Evolutionary conservation across 2,113 vertebrate genomes (phyloP).

Genomic region (Vimba vimba): DNA sequence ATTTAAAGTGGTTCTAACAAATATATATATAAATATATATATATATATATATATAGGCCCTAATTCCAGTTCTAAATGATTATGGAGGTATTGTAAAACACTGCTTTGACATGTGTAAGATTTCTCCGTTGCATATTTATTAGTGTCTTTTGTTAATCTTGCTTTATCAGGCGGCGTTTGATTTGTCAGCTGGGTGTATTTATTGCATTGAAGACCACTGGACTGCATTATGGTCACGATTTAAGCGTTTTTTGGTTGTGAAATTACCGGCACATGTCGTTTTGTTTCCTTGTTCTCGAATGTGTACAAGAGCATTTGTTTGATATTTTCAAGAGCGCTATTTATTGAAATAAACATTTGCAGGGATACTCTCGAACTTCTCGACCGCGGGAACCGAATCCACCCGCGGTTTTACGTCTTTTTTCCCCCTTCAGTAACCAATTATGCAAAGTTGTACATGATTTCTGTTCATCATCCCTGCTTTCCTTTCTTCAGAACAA

Average conservation of each 20-base stretch:
- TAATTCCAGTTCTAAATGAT: not conserved
- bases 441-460: constrained; percentile 42
- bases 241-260: constrained; percentile 32
- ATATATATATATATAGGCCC: not conserved
- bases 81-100: constrained; percentile 7
- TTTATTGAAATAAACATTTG: constrained; percentile 17
- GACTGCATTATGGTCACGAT: constrained; percentile 44
- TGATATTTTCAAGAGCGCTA: not conserved
- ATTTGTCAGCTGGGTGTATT: constrained; percentile 28
- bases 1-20: not conserved
- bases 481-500: not conserved
- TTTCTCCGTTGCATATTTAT: constrained; percentile 28
- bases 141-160: constrained; percentile 23
- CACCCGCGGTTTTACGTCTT: not conserved
- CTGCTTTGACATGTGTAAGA: not conserved
- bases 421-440: constrained; percentile 13
- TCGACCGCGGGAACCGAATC: not conserved
- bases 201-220: constrained; percentile 49
- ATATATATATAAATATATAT: not conserved
- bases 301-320: constrained; percentile 12
- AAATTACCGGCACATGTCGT: constrained; percentile 45
- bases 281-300: constrained; percentile 30
- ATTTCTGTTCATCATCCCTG: constrained; percentile 2
- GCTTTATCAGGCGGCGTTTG: constrained; percentile 24
- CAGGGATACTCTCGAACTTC: constrained; percentile 24